Percentiles rank a stretch among this genome's conserved stretches.
These are phyloP conservation scores for Chymomyza procnemis DNA, from an alignment of 2,888 invertebrate genomes.

Conservation along the genomic window DNA sequence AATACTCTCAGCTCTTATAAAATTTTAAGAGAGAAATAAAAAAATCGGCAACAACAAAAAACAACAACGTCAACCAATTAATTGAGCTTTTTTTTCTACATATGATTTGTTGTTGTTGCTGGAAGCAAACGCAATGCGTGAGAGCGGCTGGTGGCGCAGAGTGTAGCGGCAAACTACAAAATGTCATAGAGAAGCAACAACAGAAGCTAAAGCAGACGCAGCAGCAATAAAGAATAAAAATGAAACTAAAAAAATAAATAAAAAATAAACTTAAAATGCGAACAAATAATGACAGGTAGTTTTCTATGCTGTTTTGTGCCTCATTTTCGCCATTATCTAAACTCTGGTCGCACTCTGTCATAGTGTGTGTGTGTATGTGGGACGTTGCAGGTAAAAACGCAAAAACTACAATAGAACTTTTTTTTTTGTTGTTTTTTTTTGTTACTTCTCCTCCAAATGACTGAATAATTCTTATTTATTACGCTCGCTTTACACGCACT, in stretches of 20 bases:
- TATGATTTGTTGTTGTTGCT: conserved; percentile 31
- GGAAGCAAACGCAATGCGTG: conserved; percentile 47
- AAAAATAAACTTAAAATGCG: conserved; percentile 23
- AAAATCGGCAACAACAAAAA: conserved; percentile 10
- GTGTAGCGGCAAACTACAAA: conserved; percentile 14
- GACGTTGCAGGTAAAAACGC: conserved; percentile 64
- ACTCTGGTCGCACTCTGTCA: conserved; percentile 19
- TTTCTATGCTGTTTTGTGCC: conserved; percentile 41
- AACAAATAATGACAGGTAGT: conserved; percentile 70
- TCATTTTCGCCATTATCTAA: background rate
- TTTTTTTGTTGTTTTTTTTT: conserved; percentile 30
- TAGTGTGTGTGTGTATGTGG: conserved; percentile 43
- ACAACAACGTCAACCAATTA: conserved; percentile 39
- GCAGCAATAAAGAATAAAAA: conserved; percentile 19
- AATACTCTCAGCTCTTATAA: background rate
- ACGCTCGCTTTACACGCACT: conserved; percentile 58
- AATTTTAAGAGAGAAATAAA: background rate
- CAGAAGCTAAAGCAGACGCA: conserved; percentile 3
- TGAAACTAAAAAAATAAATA: conserved; percentile 40
- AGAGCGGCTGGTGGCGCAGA: conserved; percentile 24
- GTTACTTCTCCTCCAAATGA: conserved; percentile 48
- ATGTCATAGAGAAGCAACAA: conserved; percentile 30
- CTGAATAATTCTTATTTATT: conserved; percentile 61
- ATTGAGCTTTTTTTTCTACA: conserved; percentile 51
- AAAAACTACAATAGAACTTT: conserved; percentile 27